These are phyloP conservation scores for Galbula dea DNA, from an alignment of 2,113 vertebrate species.

Conservation along the genomic window DNA sequence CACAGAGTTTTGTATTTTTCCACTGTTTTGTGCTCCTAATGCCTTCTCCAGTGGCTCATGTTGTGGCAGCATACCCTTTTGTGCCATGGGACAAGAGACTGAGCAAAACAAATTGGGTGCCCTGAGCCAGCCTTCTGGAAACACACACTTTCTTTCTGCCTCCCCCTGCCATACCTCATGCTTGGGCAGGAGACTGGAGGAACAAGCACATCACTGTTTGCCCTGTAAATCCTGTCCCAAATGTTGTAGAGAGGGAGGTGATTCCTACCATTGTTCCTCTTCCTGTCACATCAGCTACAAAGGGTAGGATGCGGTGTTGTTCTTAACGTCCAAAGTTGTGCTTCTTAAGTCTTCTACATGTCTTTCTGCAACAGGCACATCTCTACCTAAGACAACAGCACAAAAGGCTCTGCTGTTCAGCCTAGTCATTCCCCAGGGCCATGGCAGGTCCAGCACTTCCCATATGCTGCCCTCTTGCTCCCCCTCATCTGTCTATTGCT, in stretches of 20 bases:
- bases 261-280: not conserved
- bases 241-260: not conserved
- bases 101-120: not conserved
- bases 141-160: fast-evolving
- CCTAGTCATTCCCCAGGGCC: fast-evolving
- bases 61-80: fast-evolving
- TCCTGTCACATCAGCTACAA: not conserved
- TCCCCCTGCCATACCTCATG: not conserved
- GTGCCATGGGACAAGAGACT: not conserved
- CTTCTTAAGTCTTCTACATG: not conserved
- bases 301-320: not conserved
- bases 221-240: not conserved
- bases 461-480: not conserved
- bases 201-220: not conserved
- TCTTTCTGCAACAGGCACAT: not conserved
- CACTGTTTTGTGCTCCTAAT: too few relatives aligned
- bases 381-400: not conserved
- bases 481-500: fast-evolving
- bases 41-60: not conserved
- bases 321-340: fast-evolving
- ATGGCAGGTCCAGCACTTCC: not conserved
- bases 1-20: too few relatives aligned
- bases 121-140: not conserved
- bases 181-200: not conserved
- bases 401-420: not conserved